These are phyloP conservation scores for Monopis laevigella DNA, from an alignment of 2,888 invertebrate genomes.

Conservation along the genomic window DNA sequence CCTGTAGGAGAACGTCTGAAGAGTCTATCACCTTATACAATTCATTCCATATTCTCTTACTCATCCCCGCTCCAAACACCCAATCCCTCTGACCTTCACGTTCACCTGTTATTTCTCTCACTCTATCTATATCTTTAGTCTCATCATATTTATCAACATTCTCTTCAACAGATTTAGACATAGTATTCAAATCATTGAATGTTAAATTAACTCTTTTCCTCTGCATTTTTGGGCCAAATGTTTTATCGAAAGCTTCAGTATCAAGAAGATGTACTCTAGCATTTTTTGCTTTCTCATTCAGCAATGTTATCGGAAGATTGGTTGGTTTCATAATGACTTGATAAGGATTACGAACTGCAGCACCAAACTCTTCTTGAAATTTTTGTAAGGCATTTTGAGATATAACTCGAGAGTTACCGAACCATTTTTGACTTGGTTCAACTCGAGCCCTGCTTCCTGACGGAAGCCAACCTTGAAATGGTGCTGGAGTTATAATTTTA, in stretches of 20 bases:
- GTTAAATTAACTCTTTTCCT: slow-evolving; percentile 88
- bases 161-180: slow-evolving; percentile 77
- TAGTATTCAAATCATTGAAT: slow-evolving; percentile 79
- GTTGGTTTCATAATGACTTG: slow-evolving; percentile 98
- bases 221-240: slow-evolving; percentile 94
- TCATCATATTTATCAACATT: slow-evolving; percentile 80
- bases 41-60: slow-evolving; percentile 98
- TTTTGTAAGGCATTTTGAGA: slow-evolving; percentile 90
- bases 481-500: slow-evolving; percentile 93
- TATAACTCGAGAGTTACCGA: slow-evolving; percentile 97
- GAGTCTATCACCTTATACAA: slow-evolving; percentile 99
- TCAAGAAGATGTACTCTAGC: slow-evolving; percentile 94
- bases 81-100: slow-evolving; percentile 87
- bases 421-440: slow-evolving; percentile 98
- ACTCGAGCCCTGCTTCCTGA: slow-evolving; percentile 94
- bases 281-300: slow-evolving; percentile 92
- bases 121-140: slow-evolving; percentile 84
- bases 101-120: slow-evolving; percentile 83
- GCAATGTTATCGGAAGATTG: slow-evolving; percentile 89
- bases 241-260: slow-evolving; percentile 92
- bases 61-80: slow-evolving; percentile 96
- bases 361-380: slow-evolving; percentile 94
- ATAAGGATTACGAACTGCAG: slow-evolving; percentile 95
- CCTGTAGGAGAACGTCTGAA: slow-evolving; percentile 95
- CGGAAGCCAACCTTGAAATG: slow-evolving; percentile 90